Evolutionary conservation across 2,113 vertebrate genomes (phyloP).

Genomic region (Gracilinanus agilis): DNA sequence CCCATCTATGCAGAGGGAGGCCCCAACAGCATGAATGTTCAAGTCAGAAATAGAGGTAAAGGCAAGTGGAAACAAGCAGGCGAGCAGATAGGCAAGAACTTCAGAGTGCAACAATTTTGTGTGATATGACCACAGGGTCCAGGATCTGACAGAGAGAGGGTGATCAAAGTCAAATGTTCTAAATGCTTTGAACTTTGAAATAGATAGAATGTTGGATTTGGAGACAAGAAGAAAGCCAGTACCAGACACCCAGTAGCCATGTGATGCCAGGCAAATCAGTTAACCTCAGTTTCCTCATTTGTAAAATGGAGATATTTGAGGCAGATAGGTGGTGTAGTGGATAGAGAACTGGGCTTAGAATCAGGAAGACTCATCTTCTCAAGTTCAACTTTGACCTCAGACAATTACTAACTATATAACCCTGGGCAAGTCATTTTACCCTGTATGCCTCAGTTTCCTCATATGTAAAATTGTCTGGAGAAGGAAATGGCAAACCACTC

Average conservation of each 20-base stretch:
- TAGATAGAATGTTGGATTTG: background rate
- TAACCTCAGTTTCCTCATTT: background rate
- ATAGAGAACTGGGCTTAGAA: background rate
- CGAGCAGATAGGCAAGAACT: background rate
- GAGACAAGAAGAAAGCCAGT: background rate
- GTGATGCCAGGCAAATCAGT: background rate
- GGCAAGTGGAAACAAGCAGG: background rate
- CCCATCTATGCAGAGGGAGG: background rate
- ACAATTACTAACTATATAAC: too few relatives aligned
- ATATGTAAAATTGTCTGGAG: too few relatives aligned
- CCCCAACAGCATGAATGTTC: background rate
- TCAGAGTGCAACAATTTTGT: too few relatives aligned
- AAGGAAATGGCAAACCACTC: too few relatives aligned
- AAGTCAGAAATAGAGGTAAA: background rate
- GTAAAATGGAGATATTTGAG: background rate
- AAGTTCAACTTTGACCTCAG: too few relatives aligned
- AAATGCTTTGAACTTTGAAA: background rate
- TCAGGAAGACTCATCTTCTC: background rate
- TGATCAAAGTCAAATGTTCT: background rate
- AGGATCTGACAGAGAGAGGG: background rate
- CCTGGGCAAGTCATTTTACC: too few relatives aligned
- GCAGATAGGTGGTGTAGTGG: background rate
- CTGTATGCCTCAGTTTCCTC: too few relatives aligned
- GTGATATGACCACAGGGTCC: background rate
- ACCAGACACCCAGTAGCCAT: too few relatives aligned